A percentile compares a stretch with the other conserved stretches of the same genome.
These are phyloP conservation scores for Enteromius mattozi DNA, from an alignment of 2,797 vertebrate species.

Conservation along the genomic window DNA sequence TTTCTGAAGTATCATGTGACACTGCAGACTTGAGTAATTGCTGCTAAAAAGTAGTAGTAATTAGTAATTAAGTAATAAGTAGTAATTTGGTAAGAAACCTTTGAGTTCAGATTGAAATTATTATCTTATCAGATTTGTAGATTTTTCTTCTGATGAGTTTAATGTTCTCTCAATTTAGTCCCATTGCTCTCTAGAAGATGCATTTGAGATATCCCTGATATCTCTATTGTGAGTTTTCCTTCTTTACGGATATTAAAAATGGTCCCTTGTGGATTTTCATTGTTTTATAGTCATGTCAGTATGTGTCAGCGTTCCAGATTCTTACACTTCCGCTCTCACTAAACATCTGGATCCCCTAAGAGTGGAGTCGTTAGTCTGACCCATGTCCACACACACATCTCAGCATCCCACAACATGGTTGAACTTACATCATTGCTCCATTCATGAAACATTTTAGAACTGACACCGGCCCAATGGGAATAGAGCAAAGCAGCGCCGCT, in stretches of 20 bases:
- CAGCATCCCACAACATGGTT: slow-evolving; percentile 32
- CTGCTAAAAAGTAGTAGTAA: too few relatives aligned
- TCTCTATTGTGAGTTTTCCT: neutral
- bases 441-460: slow-evolving; percentile 37
- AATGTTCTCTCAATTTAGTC: neutral
- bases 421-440: slow-evolving; percentile 31
- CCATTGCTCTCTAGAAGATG: neutral
- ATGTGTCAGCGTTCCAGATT: neutral
- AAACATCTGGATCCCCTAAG: slow-evolving; percentile 51
- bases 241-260: neutral
- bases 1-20: too few relatives aligned
- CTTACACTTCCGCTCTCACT: slow-evolving; percentile 20
- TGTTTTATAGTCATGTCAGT: slow-evolving; percentile 33
- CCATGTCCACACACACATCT: slow-evolving; percentile 20
- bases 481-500: slow-evolving; percentile 33
- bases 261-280: neutral
- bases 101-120: neutral
- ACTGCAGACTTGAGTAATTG: too few relatives aligned
- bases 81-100: neutral
- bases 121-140: neutral
- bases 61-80: too few relatives aligned
- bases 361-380: slow-evolving; percentile 11
- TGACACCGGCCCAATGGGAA: slow-evolving; percentile 42
- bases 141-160: neutral
- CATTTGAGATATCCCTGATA: neutral